Conservation (phyloP, 2,888 invertebrate genomes). For the Apodemia duryi region DNA sequence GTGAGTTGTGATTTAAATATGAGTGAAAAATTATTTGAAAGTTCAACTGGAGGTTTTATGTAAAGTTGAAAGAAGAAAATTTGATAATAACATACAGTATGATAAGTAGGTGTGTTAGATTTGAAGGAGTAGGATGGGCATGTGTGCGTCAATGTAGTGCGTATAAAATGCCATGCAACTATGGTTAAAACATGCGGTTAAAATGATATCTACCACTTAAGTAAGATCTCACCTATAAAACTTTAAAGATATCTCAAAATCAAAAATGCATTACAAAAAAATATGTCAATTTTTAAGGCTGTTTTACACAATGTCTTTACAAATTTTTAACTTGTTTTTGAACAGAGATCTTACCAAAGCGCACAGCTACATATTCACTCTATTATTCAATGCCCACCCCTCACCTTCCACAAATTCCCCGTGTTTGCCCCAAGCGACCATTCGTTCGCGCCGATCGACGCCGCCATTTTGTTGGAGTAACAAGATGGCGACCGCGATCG, state of each 20-base stretch:
- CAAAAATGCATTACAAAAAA: background rate
- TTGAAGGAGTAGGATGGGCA: slow-evolving; percentile 68
- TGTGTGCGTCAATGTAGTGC: slow-evolving; percentile 43
- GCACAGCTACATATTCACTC: slow-evolving; percentile 45
- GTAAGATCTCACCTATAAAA: slow-evolving; percentile 54
- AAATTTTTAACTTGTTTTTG: background rate
- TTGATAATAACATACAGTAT: background rate
- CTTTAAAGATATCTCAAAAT: slow-evolving; percentile 17
- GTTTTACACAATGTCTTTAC: background rate
- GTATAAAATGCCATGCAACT: slow-evolving; percentile 61
- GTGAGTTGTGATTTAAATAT: background rate
- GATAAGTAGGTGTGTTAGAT: slow-evolving; percentile 19
- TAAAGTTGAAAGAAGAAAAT: background rate
- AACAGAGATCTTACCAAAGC: slow-evolving; percentile 64
- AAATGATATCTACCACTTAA: slow-evolving; percentile 39
- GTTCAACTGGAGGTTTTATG: background rate
- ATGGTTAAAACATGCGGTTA: slow-evolving; percentile 58
- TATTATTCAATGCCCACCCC: slow-evolving; percentile 63
- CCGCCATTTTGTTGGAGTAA: slow-evolving; percentile 75
- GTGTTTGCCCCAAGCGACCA: slow-evolving; percentile 71
- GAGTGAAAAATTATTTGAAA: background rate
- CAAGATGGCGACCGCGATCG: slow-evolving; percentile 77
- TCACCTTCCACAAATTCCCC: slow-evolving; percentile 74
- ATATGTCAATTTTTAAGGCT: background rate
- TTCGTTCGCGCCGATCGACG: slow-evolving; percentile 71